Evolutionary conservation across 53 echinoderm and acorn worm species (phyloP), one percentile per base, ranked within the genome.

Genomic region (Zoroaster sp.): DNA sequence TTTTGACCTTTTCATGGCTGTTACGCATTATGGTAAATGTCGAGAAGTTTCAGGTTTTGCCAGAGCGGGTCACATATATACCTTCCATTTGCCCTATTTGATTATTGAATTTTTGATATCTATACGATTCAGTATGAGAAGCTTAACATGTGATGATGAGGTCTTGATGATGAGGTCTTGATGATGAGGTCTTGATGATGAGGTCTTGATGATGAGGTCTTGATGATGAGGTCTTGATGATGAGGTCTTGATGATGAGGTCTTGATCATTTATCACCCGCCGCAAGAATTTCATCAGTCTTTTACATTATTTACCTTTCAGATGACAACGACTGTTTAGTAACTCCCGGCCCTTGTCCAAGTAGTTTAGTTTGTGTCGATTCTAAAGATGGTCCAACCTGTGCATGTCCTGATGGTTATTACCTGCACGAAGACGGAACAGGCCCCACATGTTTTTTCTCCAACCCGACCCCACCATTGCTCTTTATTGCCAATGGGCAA

Each of bases 261-360:
- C n/a, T n/a, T n/a, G n/a, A n/a, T n/a, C n/a, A n/a, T n/a, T n/a
- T n/a, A n/a, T n/a, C n/a, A n/a, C n/a, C n/a, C n/a, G n/a, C n/a
- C n/a, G n/a, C n/a, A n/a, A n/a, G n/a, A 17, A 13, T 17, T 63
- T 63, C 11, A 21, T 63, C n/a, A n/a, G n/a, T 10, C 4, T 63
- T 10, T 63, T 10, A 41, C 17, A 5, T 38, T 35, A 2, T 53
- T 28, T 23, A 18, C 2, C 28, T 65, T 33, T 33, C 31, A 83
- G 83, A 33, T 1, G 44, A 66, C 21, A 83, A 83, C 33, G 30
- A 18, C 31, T 85, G 85, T 12, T 35, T 31, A 15, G 71, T 3
- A 4, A 85, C 49, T 9, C 85, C 85, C 20, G 36, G 70, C 36
- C 71, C 85, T 1, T 85, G 85, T 39, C 85, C 71, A 25, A 9